phyloP scores from a whole-genome alignment of 37 sponge, comb jelly and placozoan species.

The Chondrilla cf. caribensis region DNA sequence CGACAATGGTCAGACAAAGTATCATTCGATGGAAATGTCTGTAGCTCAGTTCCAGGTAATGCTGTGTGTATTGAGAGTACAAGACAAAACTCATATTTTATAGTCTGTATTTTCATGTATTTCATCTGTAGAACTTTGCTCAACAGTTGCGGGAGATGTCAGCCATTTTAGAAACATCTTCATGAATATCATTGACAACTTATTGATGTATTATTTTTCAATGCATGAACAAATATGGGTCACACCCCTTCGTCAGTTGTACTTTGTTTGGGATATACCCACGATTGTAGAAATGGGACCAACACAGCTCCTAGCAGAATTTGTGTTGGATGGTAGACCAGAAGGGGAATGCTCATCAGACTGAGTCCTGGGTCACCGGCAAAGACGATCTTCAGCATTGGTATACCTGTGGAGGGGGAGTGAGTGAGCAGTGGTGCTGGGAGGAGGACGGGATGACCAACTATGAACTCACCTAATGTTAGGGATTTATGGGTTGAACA shows the following conservation, averaged over 20 bases:
- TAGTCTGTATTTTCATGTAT: no score
- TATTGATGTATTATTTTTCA: not conserved
- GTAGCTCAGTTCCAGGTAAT: conserved; percentile 71
- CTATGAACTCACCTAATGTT: conserved; percentile 87
- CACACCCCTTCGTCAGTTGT: not conserved
- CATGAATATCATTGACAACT: not conserved
- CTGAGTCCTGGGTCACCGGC: conserved; percentile 64
- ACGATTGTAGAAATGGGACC: conserved; percentile 78
- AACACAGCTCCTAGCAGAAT: conserved; percentile 90
- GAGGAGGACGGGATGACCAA: not conserved
- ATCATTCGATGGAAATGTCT: conserved; percentile 59
- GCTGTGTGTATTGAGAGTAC: no score
- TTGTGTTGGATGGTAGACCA: conserved; percentile 95
- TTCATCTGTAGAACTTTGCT: conserved; percentile 67
- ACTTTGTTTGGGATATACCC: conserved; percentile 45
- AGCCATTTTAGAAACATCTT: conserved; percentile 56
- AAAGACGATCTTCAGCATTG: conserved; percentile 92
- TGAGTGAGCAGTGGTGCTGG: no score
- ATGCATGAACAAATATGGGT: not conserved
- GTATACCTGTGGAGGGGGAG: conserved; percentile 68
- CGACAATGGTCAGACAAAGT: conserved; percentile 9
- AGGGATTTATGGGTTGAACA: conserved; percentile 99
- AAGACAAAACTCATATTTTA: no score
- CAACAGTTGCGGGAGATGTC: conserved; percentile 82
- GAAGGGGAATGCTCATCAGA: conserved; percentile 75